Conservation (phyloP, 92 coral and sea anemone genomes). For the Epizoanthus scotinus region DNA sequence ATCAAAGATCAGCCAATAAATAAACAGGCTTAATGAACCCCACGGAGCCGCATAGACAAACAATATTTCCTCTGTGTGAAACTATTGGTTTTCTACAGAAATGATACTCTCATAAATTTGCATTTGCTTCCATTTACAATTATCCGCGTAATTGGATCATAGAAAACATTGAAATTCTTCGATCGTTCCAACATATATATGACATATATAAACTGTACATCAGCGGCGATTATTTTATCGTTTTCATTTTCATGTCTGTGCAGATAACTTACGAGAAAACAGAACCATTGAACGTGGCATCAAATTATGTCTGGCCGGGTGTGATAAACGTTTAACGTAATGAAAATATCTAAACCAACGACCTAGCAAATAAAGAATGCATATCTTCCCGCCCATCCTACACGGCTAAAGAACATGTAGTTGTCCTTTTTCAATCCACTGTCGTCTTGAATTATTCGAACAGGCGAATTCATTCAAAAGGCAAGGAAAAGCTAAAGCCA, state of each 20-base stretch:
- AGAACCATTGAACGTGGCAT: neutral
- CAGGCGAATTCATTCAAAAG: no score
- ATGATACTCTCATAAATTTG: constrained; percentile 2
- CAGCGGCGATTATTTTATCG: neutral
- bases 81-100: constrained; percentile 1
- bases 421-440: no score
- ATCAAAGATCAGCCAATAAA: no score
- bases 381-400: no score
- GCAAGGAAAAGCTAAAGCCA: no score
- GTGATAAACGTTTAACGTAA: neutral
- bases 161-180: constrained; percentile 4
- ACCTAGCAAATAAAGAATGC: constrained; percentile 29
- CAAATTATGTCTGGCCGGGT: neutral
- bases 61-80: neutral
- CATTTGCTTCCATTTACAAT: neutral
- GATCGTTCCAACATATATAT: no score
- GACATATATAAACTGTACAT: neutral
- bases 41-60: neutral
- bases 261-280: constrained; percentile 4
- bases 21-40: neutral
- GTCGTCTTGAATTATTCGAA: no score
- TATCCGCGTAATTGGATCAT: neutral
- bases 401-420: no score
- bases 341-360: neutral
- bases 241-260: neutral